A percentile compares a stretch with the other conserved stretches of the same genome.
Evolutionary conservation across 2,888 invertebrate genomes (phyloP).

Genomic region (Megaustenia siamemsis): DNA sequence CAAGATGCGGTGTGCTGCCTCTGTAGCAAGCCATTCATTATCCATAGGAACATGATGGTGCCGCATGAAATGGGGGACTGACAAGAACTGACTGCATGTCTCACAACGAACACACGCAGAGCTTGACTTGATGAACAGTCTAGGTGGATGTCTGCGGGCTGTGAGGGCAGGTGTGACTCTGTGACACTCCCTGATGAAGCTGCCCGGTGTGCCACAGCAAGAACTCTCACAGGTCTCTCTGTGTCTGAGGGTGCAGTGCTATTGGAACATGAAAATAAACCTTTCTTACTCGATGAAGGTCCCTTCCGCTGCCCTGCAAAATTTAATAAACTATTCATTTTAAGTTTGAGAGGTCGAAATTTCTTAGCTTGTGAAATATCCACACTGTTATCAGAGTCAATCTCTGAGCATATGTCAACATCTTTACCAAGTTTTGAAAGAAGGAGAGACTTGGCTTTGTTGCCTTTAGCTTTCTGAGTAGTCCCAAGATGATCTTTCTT

Average conservation of each 20-base stretch:
- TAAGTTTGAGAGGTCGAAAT: constrained; percentile 58
- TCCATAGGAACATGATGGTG: constrained; percentile 74
- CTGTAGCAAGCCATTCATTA: constrained; percentile 65
- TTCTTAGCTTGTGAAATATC: constrained; percentile 38
- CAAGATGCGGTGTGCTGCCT: constrained; percentile 66
- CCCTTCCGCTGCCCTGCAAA: constrained; percentile 45
- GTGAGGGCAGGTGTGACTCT: constrained; percentile 63
- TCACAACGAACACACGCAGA: constrained; percentile 74
- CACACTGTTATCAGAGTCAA: constrained; percentile 35
- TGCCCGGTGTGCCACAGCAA: constrained; percentile 69
- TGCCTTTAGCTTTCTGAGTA: constrained; percentile 33
- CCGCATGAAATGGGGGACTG: constrained; percentile 71
- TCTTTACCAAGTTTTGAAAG: constrained; percentile 29
- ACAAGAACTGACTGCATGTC: constrained; percentile 73
- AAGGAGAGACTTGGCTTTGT: not conserved
- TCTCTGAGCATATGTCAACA: constrained; percentile 14
- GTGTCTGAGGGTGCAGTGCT: constrained; percentile 3
- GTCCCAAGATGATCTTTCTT: constrained; percentile 20
- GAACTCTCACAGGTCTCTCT: constrained; percentile 45
- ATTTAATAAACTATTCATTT: constrained; percentile 59
- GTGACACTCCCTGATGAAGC: constrained; percentile 58
- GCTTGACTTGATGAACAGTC: constrained; percentile 69
- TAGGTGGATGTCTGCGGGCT: constrained; percentile 65
- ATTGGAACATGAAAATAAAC: constrained; percentile 46
- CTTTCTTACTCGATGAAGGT: constrained; percentile 40